Percentiles rank a stretch among this genome's conserved stretches.
These are phyloP conservation scores for Todiramphus chloris DNA, from an alignment of 2,113 vertebrate genomes.

Conservation along the genomic window DNA sequence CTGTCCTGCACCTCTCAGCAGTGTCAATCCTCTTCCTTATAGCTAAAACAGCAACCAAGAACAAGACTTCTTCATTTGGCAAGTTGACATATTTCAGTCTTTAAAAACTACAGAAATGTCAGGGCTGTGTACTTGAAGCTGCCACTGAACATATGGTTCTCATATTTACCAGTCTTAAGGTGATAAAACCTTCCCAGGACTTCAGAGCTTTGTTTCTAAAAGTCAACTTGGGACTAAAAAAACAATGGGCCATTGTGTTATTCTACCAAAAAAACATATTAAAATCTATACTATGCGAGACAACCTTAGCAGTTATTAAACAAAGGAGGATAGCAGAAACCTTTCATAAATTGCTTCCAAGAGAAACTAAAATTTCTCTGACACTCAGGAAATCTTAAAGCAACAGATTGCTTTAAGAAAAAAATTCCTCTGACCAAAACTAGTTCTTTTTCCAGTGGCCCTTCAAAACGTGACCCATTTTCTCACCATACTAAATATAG, in stretches of 20 bases:
- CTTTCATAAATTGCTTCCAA: background rate
- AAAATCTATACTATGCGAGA: background rate
- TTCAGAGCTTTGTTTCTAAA: constrained; percentile 12
- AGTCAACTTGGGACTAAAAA: background rate
- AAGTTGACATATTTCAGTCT: background rate
- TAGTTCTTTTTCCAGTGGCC: background rate
- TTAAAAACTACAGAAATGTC: background rate
- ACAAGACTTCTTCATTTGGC: background rate
- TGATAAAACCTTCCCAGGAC: background rate
- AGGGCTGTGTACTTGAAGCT: background rate
- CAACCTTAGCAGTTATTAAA: background rate
- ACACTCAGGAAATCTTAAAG: background rate
- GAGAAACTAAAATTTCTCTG: background rate
- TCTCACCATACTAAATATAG: background rate
- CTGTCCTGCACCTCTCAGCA: background rate
- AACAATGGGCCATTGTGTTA: background rate
- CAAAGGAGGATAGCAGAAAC: background rate
- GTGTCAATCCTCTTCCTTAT: background rate
- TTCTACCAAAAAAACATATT: background rate
- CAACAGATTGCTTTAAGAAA: background rate
- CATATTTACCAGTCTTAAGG: background rate
- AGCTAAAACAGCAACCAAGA: background rate
- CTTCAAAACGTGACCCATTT: background rate
- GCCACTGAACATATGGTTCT: background rate
- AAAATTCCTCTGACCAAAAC: background rate